A percentile compares a stretch with the other conserved stretches of the same genome.
phyloP scores from a whole-genome alignment of 1,140 invertebrate genomes.

The Papilio polytes region DNA sequence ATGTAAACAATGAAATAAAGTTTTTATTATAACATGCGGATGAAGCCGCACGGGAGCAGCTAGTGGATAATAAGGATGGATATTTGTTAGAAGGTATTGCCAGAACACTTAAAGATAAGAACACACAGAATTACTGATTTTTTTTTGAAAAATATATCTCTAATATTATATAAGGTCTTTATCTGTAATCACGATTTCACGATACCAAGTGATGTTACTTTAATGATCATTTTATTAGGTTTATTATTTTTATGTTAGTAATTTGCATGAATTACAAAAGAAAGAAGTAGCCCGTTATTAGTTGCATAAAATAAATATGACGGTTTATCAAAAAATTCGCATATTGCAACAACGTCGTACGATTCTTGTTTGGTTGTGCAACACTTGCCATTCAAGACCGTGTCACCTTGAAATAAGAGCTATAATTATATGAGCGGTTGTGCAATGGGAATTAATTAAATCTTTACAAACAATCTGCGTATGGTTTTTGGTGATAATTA shows the following conservation, averaged over 20 bases:
- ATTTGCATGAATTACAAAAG: background rate
- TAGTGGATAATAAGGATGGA: too few species aligned
- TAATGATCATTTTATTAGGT: too few species aligned
- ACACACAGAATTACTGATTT: too few species aligned
- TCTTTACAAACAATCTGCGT: slow-evolving; percentile 13
- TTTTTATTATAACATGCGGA: too few species aligned
- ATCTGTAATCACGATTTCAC: too few species aligned
- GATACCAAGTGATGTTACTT: too few species aligned
- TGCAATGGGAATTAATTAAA: slow-evolving; percentile 30
- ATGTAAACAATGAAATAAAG: too few species aligned
- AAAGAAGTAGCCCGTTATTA: background rate
- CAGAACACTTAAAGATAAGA: too few species aligned
- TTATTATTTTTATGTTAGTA: background rate
- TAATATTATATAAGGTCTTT: too few species aligned
- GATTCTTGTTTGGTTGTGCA: slow-evolving; percentile 11
- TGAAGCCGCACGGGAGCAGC: too few species aligned
- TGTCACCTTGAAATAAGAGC: slow-evolving; percentile 40
- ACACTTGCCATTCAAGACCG: slow-evolving; percentile 40
- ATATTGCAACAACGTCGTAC: slow-evolving; percentile 32
- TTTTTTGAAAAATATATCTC: too few species aligned
- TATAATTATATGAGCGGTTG: slow-evolving; percentile 35
- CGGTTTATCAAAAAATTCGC: slow-evolving; percentile 31
- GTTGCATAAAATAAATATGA: slow-evolving; percentile 3
- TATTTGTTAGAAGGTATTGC: too few species aligned
- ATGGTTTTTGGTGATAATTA: slow-evolving; percentile 27